Evolutionary conservation across 2,888 invertebrate genomes (phyloP), one percentile per base, ranked within the genome.

Genomic region (Pandemis corylana): DNA sequence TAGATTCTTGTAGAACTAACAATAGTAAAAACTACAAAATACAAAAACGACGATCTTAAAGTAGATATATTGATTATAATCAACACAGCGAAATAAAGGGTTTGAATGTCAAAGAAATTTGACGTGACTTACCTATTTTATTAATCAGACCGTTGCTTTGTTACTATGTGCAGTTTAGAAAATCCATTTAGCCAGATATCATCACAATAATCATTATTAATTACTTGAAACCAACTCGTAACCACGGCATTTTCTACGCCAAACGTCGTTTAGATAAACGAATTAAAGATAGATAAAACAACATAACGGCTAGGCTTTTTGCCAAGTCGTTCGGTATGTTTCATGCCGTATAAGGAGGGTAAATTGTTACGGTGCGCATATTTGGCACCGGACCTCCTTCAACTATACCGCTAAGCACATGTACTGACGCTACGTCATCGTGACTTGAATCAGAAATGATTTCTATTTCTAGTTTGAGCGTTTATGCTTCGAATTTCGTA

Each of bases 351-450:
- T 89, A 91, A 80, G 92, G 92, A 66, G 77, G 76, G 84, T 87
- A 88, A 91, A 91, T 90, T 89, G 92, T 89, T 89, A 88, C 84
- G 82, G 81, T 84, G 80, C 82, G 88, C 93, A 89, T 92, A 92
- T 94, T 94, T 94, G 94, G 94, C 93, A 93, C 89, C 83, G 89
- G 84, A 80, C 81, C 83, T 85, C 87, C 89, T 91, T 92, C 89
- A 88, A 86, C 80, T 87, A 86, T 88, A 90, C 92, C 90, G 91
- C 92, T 91, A 89, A 92, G 90, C 90, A 90, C 87, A 86, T 89
- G 92, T 90, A 89, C 90, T 91, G 89, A 85, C 85, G 84, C 84
- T 87, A 80, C 82, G 82, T 82, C 81, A 84, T 78, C 89, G 86
- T 87, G 90, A 88, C 82, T 68, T 73, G 80, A 82, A 82, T 82